Evolutionary conservation across 2,797 vertebrate species (phyloP).

Genomic region (Enteromius radiatus): DNA sequence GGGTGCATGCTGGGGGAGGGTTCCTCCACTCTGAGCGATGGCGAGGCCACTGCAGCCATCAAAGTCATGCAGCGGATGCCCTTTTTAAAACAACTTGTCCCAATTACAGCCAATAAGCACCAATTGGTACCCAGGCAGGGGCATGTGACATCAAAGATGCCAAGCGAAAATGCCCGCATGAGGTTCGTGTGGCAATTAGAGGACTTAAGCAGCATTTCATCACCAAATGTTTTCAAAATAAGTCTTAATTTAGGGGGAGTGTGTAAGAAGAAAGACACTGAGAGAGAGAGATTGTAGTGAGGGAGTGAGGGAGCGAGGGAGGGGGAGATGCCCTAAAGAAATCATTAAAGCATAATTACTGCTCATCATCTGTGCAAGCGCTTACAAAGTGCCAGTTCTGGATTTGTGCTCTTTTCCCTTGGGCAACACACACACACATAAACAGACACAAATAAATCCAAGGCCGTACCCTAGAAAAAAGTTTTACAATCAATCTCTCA

Average conservation of each 20-base stretch:
- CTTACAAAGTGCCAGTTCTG: constrained; percentile 77
- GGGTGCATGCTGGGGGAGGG: constrained; percentile 56
- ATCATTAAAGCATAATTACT: constrained; percentile 82
- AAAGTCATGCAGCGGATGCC: constrained; percentile 73
- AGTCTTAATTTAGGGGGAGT: constrained; percentile 71
- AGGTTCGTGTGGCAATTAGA: constrained; percentile 72
- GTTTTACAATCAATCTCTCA: constrained; percentile 44
- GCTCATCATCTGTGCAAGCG: constrained; percentile 78
- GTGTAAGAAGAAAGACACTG: constrained; percentile 26
- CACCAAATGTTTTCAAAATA: constrained; percentile 79
- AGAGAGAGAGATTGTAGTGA: constrained; percentile 24
- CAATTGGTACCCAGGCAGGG: constrained; percentile 66
- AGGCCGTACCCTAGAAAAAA: constrained; percentile 51
- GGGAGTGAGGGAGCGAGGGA: constrained; percentile 38
- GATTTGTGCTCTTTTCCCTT: constrained; percentile 68
- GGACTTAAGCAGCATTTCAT: constrained; percentile 71
- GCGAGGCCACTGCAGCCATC: constrained; percentile 67
- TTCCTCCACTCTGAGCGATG: constrained; percentile 49
- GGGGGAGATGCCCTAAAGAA: constrained; percentile 77
- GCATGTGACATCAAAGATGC: constrained; percentile 73
- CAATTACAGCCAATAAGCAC: constrained; percentile 79
- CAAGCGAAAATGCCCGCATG: constrained; percentile 62
- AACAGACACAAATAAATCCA: constrained; percentile 55
- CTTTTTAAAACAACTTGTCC: constrained; percentile 76
- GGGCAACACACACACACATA: constrained; percentile 63